phyloP scores from a whole-genome alignment of 2,797 vertebrate species.

The Myotis myotis region DNA sequence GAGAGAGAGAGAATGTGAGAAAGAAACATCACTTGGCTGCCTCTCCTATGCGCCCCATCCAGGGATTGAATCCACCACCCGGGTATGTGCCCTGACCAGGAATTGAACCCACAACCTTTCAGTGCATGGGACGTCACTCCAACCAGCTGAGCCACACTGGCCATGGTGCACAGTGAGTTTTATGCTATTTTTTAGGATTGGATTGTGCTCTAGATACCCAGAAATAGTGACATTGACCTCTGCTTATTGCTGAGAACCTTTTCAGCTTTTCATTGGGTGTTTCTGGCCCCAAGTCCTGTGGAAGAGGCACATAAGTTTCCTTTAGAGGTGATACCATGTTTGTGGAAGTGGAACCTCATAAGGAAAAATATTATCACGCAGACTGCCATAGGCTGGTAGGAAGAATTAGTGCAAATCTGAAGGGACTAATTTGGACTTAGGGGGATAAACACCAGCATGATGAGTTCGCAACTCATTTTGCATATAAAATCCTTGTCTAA shows the following conservation, averaged over 20 bases:
- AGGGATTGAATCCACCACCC: neutral
- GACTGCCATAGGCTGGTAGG: neutral
- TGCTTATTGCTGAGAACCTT: neutral
- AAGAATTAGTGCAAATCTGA: constrained; percentile 30
- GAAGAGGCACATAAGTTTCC: constrained; percentile 24
- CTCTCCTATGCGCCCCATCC: neutral
- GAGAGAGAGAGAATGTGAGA: neutral
- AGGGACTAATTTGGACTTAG: constrained; percentile 4
- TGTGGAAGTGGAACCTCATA: constrained; percentile 40
- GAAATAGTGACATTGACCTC: neutral
- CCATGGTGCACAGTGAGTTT: neutral
- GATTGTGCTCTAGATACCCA: neutral
- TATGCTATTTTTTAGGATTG: neutral
- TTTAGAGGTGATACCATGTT: neutral
- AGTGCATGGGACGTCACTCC: neutral
- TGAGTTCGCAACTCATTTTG: constrained; percentile 51
- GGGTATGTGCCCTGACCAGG: neutral
- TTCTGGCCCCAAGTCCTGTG: neutral
- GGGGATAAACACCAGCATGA: neutral
- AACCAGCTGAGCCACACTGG: neutral
- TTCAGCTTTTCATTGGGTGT: neutral
- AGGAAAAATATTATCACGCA: constrained; percentile 33
- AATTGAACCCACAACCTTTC: neutral
- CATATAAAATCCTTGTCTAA: constrained; percentile 24
- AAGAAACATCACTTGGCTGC: neutral